Percentiles rank a stretch among this genome's conserved stretches.
Conservation (phyloP, 2,888 invertebrate genomes). For the Amphimallon solstitiale region DNA sequence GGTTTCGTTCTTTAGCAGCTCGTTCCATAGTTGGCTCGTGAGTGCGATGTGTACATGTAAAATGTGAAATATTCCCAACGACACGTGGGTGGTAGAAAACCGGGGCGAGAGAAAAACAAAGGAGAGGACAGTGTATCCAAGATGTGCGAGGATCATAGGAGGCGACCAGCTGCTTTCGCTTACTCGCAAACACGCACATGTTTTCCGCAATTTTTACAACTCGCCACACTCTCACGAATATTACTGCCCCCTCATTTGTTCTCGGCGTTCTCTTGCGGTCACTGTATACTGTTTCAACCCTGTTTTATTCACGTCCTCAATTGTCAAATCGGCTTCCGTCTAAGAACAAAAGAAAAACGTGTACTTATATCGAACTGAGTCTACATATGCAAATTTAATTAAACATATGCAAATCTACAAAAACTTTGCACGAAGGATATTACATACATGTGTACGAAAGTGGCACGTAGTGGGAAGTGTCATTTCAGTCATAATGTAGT, state of each 20-base stretch:
- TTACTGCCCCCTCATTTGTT: constrained; percentile 27
- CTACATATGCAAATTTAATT: no score
- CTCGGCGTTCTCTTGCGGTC: constrained; percentile 23
- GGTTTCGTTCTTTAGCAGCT: constrained; percentile 1
- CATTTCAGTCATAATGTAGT: no score
- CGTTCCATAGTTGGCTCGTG: constrained; percentile 2
- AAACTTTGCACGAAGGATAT: no score
- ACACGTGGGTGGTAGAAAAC: constrained; percentile 35
- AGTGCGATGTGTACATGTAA: constrained; percentile 23
- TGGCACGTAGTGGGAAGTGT: no score
- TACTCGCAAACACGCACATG: constrained; percentile 16
- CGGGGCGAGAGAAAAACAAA: constrained; percentile 33
- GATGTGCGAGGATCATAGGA: constrained; percentile 27
- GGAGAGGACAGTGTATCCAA: constrained; percentile 27
- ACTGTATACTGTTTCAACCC: constrained; percentile 28
- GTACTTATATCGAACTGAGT: no score
- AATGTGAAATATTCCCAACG: constrained; percentile 24
- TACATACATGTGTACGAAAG: no score
- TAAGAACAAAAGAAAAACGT: no score
- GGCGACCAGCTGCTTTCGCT: constrained; percentile 30
- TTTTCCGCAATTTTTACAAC: constrained; percentile 38
- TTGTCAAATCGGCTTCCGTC: no score
- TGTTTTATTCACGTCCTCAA: background rate
- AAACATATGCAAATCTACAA: no score
- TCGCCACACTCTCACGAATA: constrained; percentile 37